A percentile compares a stretch with the other conserved stretches of the same genome.
Conservation (phyloP, 2,113 vertebrate genomes). For the Cygnus atratus region DNA sequence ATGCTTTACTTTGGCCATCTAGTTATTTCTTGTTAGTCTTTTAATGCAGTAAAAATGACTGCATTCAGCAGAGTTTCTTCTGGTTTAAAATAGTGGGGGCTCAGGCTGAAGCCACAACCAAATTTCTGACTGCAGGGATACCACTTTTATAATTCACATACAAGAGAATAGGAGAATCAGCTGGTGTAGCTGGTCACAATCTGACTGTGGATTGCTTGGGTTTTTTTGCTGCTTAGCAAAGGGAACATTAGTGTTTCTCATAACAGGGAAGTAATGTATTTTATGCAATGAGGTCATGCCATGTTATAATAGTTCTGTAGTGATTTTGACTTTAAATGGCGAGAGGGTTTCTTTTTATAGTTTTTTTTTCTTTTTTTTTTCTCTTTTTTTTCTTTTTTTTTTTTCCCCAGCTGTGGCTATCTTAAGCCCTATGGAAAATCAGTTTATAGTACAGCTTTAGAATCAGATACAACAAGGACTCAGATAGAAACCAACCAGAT, state of each 20-base stretch:
- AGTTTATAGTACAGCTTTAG: background rate
- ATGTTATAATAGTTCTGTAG: conserved; percentile 22
- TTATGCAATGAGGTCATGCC: conserved; percentile 43
- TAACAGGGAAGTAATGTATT: background rate
- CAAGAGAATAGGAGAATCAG: background rate
- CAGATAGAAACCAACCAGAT: background rate
- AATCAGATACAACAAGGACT: background rate
- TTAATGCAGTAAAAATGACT: background rate
- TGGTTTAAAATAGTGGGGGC: background rate
- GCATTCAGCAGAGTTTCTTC: background rate
- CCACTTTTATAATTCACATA: background rate
- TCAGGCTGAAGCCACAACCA: background rate
- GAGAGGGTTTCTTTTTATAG: conserved; percentile 42
- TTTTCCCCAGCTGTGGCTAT: background rate
- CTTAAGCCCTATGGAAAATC: conserved; percentile 37
- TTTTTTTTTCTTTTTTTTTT: conserved; percentile 6
- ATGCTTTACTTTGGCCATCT: background rate
- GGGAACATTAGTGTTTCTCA: background rate
- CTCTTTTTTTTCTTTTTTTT: background rate
- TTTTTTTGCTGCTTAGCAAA: background rate
- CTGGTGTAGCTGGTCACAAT: background rate
- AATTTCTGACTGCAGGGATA: background rate
- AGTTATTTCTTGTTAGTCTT: background rate
- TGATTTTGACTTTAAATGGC: conserved; percentile 44
- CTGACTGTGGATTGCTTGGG: background rate